Evolutionary conservation across 2,113 vertebrate species (phyloP), one percentile per base, ranked within the genome.

Genomic region (Chroicocephalus ridibundus): DNA sequence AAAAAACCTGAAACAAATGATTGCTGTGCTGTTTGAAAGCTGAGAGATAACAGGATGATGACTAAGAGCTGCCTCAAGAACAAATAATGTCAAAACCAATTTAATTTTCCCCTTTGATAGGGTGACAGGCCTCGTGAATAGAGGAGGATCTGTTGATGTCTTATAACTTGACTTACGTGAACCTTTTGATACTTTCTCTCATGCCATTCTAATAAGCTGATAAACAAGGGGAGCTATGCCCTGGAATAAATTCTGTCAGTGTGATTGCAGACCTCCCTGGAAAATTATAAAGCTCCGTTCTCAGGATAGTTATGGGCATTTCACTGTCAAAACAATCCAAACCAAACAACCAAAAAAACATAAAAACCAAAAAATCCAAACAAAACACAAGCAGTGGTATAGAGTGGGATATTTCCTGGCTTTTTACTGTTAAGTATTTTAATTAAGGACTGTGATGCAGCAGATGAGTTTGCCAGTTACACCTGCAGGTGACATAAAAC

Each of bases 51-150:
- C 86, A 87, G 38, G 40, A 64, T 6, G 34, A 91, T 64, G 81
- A 89, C 65, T 82, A 91, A 95, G 81, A 96, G 70, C 49, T 95
- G 81, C 26, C 57, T 85, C 36, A 84, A 84, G 93, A 86, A 86
- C 36, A 92, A 86, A 78, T 57, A 62, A 68, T 52, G 74, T 82
- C 94, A 91, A 89, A 93, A 58, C 20, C 26, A 79, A 75, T 94
- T 78, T 75, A 86, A 94, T 93, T 95, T 94, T 40, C 44, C 54
- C 20, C 27, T 79, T 72, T 93, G 61, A 72, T 36, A 65, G 47
- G 42, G 81, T 69, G 89, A 72, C 44, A 89, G n/a, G 65, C 74
- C 68, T 70, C 1, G 2, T 54, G 54, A 74, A 49, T 27, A 70
- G 65, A 76, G 57, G 44, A 91, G 29, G 38, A 91, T 79, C 31